phyloP scores from a whole-genome alignment of 2,797 vertebrate genomes.

The Paedocypris micromegethes region DNA sequence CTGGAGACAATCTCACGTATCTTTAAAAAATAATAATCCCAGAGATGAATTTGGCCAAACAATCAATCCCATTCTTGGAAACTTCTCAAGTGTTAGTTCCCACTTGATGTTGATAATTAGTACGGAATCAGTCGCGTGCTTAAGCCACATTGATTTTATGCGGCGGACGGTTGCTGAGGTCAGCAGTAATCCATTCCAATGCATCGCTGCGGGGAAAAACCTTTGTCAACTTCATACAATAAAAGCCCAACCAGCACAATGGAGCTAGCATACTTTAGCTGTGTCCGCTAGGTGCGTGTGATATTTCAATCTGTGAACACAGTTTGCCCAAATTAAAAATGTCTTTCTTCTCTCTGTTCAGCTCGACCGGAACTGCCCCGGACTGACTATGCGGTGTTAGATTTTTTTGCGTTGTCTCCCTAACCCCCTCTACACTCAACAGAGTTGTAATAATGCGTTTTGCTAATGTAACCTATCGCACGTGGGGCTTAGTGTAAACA shows the following conservation, averaged over 20 bases:
- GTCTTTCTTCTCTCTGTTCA: no score
- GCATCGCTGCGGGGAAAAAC: conserved; percentile 9
- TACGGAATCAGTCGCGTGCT: neutral
- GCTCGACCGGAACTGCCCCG: no score
- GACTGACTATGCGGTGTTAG: no score
- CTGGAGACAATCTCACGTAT: neutral
- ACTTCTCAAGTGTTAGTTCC: no score
- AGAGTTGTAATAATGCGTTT: neutral
- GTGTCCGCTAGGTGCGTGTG: conserved; percentile 48
- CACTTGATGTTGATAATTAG: neutral
- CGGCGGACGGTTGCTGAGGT: conserved; percentile 9
- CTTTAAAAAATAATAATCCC: no score
- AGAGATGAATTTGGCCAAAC: no score
- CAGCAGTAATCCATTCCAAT: conserved; percentile 17
- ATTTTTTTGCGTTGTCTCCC: conserved; percentile 20
- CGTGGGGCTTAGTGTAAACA: conserved; percentile 5
- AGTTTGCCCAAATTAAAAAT: no score
- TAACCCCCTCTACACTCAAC: conserved; percentile 26
- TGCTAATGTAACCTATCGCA: neutral
- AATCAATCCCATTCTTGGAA: no score
- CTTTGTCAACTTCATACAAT: conserved; percentile 63
- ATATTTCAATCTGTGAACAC: neutral
- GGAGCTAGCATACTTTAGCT: conserved; percentile 57
- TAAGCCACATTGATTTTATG: conserved; percentile 21
- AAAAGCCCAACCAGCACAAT: conserved; percentile 59